These are phyloP conservation scores for Trissolcus basalis DNA, from an alignment of 1,140 invertebrate species.

Conservation along the genomic window DNA sequence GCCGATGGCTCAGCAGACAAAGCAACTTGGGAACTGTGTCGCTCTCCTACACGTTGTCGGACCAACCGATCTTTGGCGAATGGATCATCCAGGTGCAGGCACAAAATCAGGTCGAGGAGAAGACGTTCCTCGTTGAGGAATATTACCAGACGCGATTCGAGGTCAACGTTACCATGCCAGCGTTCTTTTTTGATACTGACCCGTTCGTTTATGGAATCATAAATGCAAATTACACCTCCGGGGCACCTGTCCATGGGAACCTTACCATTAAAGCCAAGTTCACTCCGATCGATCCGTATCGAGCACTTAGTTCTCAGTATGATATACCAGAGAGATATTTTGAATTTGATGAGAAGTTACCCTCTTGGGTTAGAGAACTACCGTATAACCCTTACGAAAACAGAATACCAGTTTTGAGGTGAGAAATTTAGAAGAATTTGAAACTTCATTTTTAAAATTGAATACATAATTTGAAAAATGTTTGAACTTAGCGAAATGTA, in stretches of 20 bases:
- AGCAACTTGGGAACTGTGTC: conserved; percentile 94
- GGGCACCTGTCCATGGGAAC: conserved; percentile 89
- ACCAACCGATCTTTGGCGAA: conserved; percentile 93
- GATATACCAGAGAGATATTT: conserved; percentile 81
- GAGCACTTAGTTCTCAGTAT: conserved; percentile 7
- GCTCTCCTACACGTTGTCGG: conserved; percentile 90
- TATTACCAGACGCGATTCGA: conserved; percentile 95
- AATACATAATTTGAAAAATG: too few relatives aligned
- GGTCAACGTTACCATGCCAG: conserved; percentile 96
- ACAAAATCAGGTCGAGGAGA: conserved; percentile 90
- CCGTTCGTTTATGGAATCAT: conserved; percentile 88
- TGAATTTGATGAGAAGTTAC: conserved; percentile 86
- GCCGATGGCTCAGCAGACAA: conserved; percentile 92
- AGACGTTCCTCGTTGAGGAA: conserved; percentile 92
- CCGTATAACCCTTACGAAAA: conserved; percentile 5
- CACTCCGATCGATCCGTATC: conserved; percentile 78
- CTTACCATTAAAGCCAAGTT: conserved; percentile 88
- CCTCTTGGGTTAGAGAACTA: conserved; percentile 83
- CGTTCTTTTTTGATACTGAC: conserved; percentile 92
- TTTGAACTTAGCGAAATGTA: background rate
- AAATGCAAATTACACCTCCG: conserved; percentile 95
- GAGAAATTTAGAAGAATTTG: conserved; percentile 1
- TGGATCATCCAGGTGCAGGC: conserved; percentile 94
- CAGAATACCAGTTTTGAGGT: conserved; percentile 46
- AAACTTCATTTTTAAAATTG: too few relatives aligned